Base-by-base conservation (phyloP, 2,113 vertebrate species). In the Phylloscopus whistleri region DNA sequence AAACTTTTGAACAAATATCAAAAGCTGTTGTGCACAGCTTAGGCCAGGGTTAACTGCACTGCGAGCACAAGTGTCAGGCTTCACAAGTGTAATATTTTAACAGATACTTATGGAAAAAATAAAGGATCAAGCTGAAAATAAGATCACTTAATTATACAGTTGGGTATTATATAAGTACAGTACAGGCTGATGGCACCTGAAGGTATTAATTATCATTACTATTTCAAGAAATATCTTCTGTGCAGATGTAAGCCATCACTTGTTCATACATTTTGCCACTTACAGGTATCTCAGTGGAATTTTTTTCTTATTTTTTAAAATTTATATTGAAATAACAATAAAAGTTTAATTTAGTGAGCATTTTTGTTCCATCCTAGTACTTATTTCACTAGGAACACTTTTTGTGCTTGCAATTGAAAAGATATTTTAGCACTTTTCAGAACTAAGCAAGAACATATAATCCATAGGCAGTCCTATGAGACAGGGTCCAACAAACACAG, bases 171-270 rank as follows among this genome's bases (percentile, higher is more conserved):
- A 55, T 16, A 87, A 85, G 43, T 35, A 44, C 26, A n/a, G 58
- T 30, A 69, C 26, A 82, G 53, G 37, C 26, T 75, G 82, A 79
- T 58, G 44, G 67, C 75, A 93, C 49, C 90, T 85, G 53, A 73
- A 92, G 70, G 63, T 69, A 69, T 33, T 93, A 92, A 93, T 83
- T 93, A 78, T 46, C 39, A 59, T 73, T 59, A 72, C 83, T 92
- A 92, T 91, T 90, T 94, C 73, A 93, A 90, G 82, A 35, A 89
- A 72, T 20, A 80, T 26, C 37, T 56, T 66, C 44, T 20, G 4
- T 33, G 26, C 30, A 27, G 26, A 41, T 87, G 37, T 49, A 79
- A 94, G n/a, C 9, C 53, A 74, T 37, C 63, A 43, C 37, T 89
- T 60, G 19, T 77, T 78, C 56, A 48, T 18, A 17, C 11, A 20